Evolutionary conservation across 2,888 invertebrate species (phyloP).

Genomic region (Drosophila formosana): DNA sequence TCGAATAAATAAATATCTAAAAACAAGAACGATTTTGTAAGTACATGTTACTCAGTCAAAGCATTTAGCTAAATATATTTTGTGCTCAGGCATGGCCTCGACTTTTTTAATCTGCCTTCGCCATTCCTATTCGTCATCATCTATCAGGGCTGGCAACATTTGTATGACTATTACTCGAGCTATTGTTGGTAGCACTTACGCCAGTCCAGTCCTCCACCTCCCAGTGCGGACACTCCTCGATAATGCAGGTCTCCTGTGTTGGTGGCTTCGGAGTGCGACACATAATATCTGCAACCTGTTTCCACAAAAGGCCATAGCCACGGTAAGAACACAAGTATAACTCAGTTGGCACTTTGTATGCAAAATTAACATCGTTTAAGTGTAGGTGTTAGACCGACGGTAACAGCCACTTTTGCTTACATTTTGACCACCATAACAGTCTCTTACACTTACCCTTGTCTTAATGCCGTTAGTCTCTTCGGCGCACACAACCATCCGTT

Average conservation of each 20-base stretch:
- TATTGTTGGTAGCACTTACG: slow-evolving; percentile 87
- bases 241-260: slow-evolving; percentile 92
- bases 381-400: slow-evolving; percentile 41
- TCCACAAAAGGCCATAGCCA: slow-evolving; percentile 33
- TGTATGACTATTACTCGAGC: slow-evolving; percentile 68
- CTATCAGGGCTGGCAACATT: slow-evolving; percentile 41
- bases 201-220: slow-evolving; percentile 94
- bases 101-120: slow-evolving; percentile 11
- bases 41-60: neutral
- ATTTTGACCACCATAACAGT: slow-evolving; percentile 26
- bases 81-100: slow-evolving; percentile 58
- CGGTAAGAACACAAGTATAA: slow-evolving; percentile 52
- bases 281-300: slow-evolving; percentile 91
- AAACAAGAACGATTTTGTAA: too few species aligned
- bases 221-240: slow-evolving; percentile 95
- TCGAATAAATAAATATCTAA: too few species aligned
- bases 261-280: slow-evolving; percentile 92
- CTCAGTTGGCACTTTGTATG: slow-evolving; percentile 51
- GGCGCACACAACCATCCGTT: slow-evolving; percentile 93
- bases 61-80: slow-evolving; percentile 70
- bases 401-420: slow-evolving; percentile 64
- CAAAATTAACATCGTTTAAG: slow-evolving; percentile 67
- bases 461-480: slow-evolving; percentile 93
- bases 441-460: slow-evolving; percentile 87
- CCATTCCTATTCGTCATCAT: neutral